A percentile compares a stretch with the other conserved stretches of the same genome.
Evolutionary conservation across 2,888 invertebrate genomes (phyloP).

Genomic region (Mamestra brassicae): DNA sequence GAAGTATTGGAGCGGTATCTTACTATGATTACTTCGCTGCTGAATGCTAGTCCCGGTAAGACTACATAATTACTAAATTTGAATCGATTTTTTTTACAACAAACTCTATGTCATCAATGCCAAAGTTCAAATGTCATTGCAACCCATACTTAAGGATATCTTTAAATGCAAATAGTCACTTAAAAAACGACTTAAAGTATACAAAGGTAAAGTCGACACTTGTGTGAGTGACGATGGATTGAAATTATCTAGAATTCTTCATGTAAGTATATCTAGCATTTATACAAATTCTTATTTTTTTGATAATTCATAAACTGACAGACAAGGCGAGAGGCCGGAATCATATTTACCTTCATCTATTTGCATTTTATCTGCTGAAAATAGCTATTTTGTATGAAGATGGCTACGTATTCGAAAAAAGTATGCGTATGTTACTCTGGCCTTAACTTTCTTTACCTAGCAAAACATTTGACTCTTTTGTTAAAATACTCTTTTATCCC

Average conservation of each 20-base stretch:
- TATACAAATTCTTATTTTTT: too few species aligned
- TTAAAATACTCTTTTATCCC: slow-evolving; percentile 42
- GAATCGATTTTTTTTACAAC: not conserved
- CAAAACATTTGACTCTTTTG: not conserved
- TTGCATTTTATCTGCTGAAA: too few species aligned
- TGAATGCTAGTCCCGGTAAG: slow-evolving; percentile 93
- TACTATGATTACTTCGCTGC: slow-evolving; percentile 92
- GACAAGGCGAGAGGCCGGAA: not conserved
- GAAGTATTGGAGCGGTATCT: slow-evolving; percentile 93
- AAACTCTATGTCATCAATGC: not conserved
- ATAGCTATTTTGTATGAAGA: too few species aligned
- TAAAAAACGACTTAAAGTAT: too few species aligned
- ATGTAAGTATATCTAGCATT: too few species aligned
- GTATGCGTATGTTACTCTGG: too few species aligned
- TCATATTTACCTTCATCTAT: too few species aligned
- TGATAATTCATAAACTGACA: not conserved
- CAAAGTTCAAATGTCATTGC: not conserved
- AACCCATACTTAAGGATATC: not conserved
- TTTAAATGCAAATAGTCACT: too few species aligned
- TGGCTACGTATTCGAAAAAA: too few species aligned
- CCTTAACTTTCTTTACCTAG: too few species aligned
- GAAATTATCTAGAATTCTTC: too few species aligned
- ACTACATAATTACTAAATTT: slow-evolving; percentile 6
- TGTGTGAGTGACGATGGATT: not conserved
- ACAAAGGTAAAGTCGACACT: not conserved